Base-by-base conservation (phyloP, 2,888 invertebrate species). In the Chrysina gloriosa region DNA sequence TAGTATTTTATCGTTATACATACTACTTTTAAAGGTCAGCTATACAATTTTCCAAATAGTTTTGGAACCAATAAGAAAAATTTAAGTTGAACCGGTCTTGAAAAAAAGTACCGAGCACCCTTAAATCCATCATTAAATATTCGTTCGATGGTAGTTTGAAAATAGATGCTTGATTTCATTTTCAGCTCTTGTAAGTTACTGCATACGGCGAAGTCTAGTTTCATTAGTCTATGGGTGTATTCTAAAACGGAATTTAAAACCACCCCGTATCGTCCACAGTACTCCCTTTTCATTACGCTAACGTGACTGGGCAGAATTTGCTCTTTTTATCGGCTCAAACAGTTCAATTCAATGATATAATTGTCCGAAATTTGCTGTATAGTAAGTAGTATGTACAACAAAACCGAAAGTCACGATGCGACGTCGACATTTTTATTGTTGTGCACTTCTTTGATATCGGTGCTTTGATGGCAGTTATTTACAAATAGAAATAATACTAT, bases 311-410 rank as follows among this genome's bases (percentile, higher is more conserved):
- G 78, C 81, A 76, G 73, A 79, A 76, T 80, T 75, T 73, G 67
- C 75, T 77, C 76, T 81, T 81, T 81, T 80, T 80, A 78, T 76
- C 76, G 69, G 75, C 73, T 75, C 74, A 77, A 79, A 80, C 79
- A 73, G 72, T 79, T 78, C 80, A 82, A 83, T 82, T 83, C 82
- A 80, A 80, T 82, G 80, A 81, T 81, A 81, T 82, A 81, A 82
- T 82, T 82, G 82, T 82, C 78, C 81, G 78, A 77, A n/a, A n/a
- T n/a, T n/a, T 80, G 78, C 78, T 78, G 80, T 81, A 80, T 80
- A 81, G 81, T 81, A 81, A 81, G 16, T 27, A 58, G 39, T 58
- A 25, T 58, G 19, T 70, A 81, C 77, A 81, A 82, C 81, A 74
- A 78, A 81, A 80, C 71, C 67, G 77, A 72, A 76, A 66, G 65